Conservation (phyloP, 2,888 invertebrate genomes). For the Caenorhabditis sp. region DNA sequence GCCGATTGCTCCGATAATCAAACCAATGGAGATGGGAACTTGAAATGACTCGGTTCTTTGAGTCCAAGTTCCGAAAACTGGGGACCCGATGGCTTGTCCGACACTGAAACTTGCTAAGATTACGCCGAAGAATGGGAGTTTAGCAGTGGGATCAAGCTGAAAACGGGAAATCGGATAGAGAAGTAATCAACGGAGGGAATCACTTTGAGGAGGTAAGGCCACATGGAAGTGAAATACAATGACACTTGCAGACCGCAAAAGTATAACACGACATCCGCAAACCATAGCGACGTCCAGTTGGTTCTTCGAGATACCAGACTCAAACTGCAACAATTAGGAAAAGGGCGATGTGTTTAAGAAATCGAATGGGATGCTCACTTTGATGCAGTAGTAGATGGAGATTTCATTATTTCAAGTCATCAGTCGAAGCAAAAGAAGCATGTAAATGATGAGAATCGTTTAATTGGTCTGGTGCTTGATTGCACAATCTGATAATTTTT, state of each 20-base stretch:
- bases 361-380: too few species aligned
- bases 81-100: constrained; percentile 69
- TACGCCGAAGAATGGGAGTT: constrained; percentile 69
- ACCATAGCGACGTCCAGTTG: constrained; percentile 70
- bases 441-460: too few species aligned
- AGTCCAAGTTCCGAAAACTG: constrained; percentile 66
- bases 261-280: constrained; percentile 66
- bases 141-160: constrained; percentile 65
- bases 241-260: constrained; percentile 69
- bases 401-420: too few species aligned
- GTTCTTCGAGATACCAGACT: constrained; percentile 37
- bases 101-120: constrained; percentile 69
- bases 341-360: too few species aligned
- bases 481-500: too few species aligned
- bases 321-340: too few species aligned
- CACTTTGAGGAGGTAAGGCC: constrained; percentile 68
- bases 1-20: constrained; percentile 13
- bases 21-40: constrained; percentile 61
- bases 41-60: constrained; percentile 61
- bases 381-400: too few species aligned
- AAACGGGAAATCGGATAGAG: constrained; percentile 3
- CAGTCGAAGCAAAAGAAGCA: too few species aligned
- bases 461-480: too few species aligned
- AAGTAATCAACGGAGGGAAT: too few species aligned
- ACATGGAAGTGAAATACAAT: constrained; percentile 73